Evolutionary conservation across 2,797 vertebrate genomes (phyloP), one percentile per base, ranked within the genome.

Genomic region (Oreortyx pictus): DNA sequence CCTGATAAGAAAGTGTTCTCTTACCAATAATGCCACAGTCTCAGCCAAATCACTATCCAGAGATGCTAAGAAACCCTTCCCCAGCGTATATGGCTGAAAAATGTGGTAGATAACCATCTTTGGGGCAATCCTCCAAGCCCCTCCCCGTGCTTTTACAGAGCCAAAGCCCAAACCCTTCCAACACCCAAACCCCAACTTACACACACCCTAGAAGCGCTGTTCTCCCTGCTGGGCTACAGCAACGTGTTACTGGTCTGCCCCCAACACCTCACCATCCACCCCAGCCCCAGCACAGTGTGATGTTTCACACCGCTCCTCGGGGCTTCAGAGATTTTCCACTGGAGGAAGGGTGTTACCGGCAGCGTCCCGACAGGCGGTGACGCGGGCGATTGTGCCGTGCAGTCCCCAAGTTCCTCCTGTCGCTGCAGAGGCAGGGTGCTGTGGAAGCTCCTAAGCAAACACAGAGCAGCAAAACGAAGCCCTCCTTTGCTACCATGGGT

Each of bases 281-380:
- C 60, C 37, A 0, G 0, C 86, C 88, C 77, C 76, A 64, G 60
- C 2, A 2, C 92, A 73, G 64, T 76, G 57, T 61, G 85, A 93
- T 2, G n/a, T 67, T 95, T 93, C 93, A 82, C 7, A 1, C 74
- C 1, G 1, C 85, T 86, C 93, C 85, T 93, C 49, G 0, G 90
- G 77, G 94, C 46, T 92, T 82, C 39, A 46, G 85, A 95, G 85
- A 95, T 93, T 96, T 96, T 96, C 95, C 94, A 92, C 89, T 70
- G 82, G 92, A 96, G 94, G 94, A 96, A 96, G 95, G 93, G 92
- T 95, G 96, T 96, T 92, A 96, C 95, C 92, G 1, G 60, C 90
- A 94, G 82, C 27, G 29, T 93, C 92, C 93, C 74, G 93, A 91
- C 87, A 91, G 86, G 71, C 10, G 6, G 80, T 88, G 89, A 94